Evolutionary conservation across 2,797 vertebrate species (phyloP).

Genomic region (Prunella strophiata): DNA sequence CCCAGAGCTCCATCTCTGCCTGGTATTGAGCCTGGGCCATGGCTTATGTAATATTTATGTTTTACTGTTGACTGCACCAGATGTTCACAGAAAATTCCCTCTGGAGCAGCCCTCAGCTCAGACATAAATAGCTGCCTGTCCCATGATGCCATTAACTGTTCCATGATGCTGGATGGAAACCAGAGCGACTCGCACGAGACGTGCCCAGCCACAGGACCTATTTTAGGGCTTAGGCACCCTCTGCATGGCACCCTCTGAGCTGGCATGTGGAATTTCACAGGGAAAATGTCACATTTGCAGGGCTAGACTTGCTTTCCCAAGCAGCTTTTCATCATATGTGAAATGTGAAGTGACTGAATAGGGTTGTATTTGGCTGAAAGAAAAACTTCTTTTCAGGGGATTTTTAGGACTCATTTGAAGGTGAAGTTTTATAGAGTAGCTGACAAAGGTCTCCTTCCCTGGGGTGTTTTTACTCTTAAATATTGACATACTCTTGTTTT

Average conservation of each 20-base stretch:
- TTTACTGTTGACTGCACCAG: slow-evolving; percentile 43
- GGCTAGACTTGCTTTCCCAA: not conserved
- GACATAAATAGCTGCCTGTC: slow-evolving; percentile 42
- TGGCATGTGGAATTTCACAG: not conserved
- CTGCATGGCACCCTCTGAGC: rapidly evolving
- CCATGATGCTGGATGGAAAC: not conserved
- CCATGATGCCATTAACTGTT: not conserved
- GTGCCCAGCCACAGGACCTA: not conserved
- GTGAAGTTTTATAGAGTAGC: not conserved
- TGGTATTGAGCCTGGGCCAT: not conserved
- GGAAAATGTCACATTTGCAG: not conserved
- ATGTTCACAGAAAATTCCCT: slow-evolving; percentile 44
- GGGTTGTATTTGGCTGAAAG: not conserved
- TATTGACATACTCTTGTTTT: not conserved
- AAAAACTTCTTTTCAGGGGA: not conserved
- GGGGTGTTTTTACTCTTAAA: not conserved
- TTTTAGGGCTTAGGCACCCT: rapidly evolving
- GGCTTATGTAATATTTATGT: slow-evolving; percentile 55
- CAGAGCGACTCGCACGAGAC: not conserved
- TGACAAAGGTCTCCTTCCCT: not conserved
- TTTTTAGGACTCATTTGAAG: not conserved
- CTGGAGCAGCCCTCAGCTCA: slow-evolving; percentile 39
- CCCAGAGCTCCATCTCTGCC: not conserved
- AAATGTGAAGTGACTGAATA: not conserved
- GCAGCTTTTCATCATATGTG: not conserved